phyloP scores from a whole-genome alignment of 92 coral and sea anemone species.

The Zoanthus sansibaricus region DNA sequence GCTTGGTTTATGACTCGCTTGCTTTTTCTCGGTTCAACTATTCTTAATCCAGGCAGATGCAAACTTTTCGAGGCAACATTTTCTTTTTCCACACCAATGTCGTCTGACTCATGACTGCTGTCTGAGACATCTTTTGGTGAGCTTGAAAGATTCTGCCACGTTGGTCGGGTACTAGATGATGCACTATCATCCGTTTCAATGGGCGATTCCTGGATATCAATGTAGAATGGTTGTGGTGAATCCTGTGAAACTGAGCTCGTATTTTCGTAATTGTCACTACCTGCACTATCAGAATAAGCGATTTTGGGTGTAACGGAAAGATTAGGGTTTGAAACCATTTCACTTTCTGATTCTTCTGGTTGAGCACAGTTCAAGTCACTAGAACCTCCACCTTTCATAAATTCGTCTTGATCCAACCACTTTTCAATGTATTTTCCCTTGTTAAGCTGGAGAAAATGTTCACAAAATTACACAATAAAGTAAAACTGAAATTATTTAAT shows the following conservation, averaged over 20 bases:
- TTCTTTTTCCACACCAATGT: slow-evolving; percentile 29
- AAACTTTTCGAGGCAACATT: slow-evolving; percentile 53
- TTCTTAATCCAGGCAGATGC: slow-evolving; percentile 48
- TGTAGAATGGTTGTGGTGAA: slow-evolving; percentile 44
- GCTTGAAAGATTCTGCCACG: slow-evolving; percentile 53
- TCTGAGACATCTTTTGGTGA: slow-evolving; percentile 37
- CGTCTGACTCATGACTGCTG: slow-evolving; percentile 41
- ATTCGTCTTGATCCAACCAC: slow-evolving; percentile 46
- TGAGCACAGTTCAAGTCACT: slow-evolving; percentile 38
- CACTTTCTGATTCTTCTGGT: slow-evolving; percentile 29
- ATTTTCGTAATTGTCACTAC: slow-evolving; percentile 59
- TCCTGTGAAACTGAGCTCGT: slow-evolving; percentile 46
- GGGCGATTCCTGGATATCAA: slow-evolving; percentile 48
- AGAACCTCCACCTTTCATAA: slow-evolving; percentile 1
- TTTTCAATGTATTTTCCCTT: slow-evolving; percentile 66
- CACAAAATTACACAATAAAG: neutral
- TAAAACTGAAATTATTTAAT: neutral
- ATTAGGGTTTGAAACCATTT: neutral
- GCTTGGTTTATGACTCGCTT: slow-evolving; percentile 74
- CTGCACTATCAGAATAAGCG: slow-evolving; percentile 69
- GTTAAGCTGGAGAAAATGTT: slow-evolving; percentile 58
- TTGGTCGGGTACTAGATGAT: neutral
- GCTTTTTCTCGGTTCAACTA: slow-evolving; percentile 58
- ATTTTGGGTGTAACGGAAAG: slow-evolving; percentile 44
- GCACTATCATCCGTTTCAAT: slow-evolving; percentile 1